Evolutionary conservation across 2,797 vertebrate species (phyloP).

Genomic region (Erpetoichthys calabaricus): DNA sequence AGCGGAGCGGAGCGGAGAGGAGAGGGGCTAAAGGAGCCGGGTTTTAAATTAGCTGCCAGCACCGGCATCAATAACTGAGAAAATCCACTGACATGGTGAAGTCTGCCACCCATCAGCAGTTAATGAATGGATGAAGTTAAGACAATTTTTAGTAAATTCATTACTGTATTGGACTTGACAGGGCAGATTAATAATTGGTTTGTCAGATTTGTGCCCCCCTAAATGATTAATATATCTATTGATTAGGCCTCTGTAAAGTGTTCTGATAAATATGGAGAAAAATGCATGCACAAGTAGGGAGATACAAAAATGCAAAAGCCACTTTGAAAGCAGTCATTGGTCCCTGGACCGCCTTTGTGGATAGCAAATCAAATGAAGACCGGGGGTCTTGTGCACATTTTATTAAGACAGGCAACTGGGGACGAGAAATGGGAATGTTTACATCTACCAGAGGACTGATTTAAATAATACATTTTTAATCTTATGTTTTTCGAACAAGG

Average conservation of each 20-base stretch:
- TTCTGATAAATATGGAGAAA: conserved; percentile 34
- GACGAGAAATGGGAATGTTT: no score
- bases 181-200: conserved; percentile 69
- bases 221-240: conserved; percentile 67
- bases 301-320: conserved; percentile 43
- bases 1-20: conserved; percentile 10
- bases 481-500: no score
- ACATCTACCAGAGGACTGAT: no score
- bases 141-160: conserved; percentile 64
- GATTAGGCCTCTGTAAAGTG: conserved; percentile 37
- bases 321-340: conserved; percentile 27
- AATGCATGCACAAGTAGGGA: conserved; percentile 34
- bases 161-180: conserved; percentile 64
- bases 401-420: no score
- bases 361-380: neutral
- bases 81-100: conserved; percentile 58
- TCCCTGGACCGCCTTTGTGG: conserved; percentile 8
- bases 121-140: conserved; percentile 68
- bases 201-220: conserved; percentile 42
- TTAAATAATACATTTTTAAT: no score
- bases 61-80: conserved; percentile 40
- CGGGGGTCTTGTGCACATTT: no score
- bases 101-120: conserved; percentile 62
- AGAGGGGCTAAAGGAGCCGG: conserved; percentile 20
- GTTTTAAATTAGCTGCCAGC: conserved; percentile 40